Conservation (phyloP, 2,113 vertebrate genomes). For the Centrocercus urophasianus region DNA sequence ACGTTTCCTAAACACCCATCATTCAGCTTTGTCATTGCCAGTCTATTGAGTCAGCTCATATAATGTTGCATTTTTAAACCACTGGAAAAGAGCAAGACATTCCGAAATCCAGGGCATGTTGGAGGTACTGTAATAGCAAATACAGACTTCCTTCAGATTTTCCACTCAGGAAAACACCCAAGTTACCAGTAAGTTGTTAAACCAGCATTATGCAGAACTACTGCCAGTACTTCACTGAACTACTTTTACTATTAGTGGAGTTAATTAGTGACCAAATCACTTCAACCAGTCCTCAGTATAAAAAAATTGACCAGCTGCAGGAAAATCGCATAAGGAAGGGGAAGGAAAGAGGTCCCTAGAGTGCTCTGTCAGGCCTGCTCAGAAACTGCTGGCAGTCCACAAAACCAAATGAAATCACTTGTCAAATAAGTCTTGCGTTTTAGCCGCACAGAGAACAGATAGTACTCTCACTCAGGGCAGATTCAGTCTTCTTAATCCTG, state of each 20-base stretch:
- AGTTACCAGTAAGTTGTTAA: neutral
- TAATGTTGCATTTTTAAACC: neutral
- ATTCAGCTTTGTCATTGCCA: neutral
- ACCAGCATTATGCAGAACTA: neutral
- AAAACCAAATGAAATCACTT: neutral
- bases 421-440: neutral
- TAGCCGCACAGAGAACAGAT: neutral
- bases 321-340: neutral
- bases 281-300: neutral
- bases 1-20: neutral
- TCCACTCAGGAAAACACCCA: neutral
- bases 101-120: neutral
- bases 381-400: neutral
- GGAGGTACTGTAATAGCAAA: neutral
- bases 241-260: conserved; percentile 25
- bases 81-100: neutral
- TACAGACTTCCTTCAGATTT: neutral
- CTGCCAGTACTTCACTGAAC: neutral
- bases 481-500: neutral
- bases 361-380: neutral
- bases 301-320: neutral
- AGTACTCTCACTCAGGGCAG: neutral
- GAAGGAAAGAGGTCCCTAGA: neutral
- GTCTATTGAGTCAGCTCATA: fast-evolving
- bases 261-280: neutral